phyloP scores from a whole-genome alignment of 92 coral and sea anemone species.

The Ricordea florida region DNA sequence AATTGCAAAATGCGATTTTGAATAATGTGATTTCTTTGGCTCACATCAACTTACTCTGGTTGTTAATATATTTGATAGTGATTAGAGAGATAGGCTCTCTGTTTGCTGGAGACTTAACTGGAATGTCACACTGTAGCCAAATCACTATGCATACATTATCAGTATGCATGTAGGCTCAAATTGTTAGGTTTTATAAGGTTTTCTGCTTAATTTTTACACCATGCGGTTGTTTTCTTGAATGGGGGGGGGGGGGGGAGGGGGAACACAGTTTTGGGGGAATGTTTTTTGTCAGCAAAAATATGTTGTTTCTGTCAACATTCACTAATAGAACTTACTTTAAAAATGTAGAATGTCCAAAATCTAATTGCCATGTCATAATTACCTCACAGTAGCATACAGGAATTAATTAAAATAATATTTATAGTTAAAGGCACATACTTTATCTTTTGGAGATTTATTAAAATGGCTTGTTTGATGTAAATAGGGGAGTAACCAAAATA shows the following conservation, averaged over 20 bases:
- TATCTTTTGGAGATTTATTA: too few species aligned
- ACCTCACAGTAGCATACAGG: too few species aligned
- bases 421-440: too few species aligned
- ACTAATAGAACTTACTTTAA: too few species aligned
- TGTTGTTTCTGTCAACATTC: conserved; percentile 12
- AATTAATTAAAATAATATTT: too few species aligned
- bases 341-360: too few species aligned
- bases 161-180: not conserved
- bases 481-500: too few species aligned
- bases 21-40: too few species aligned
- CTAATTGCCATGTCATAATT: too few species aligned
- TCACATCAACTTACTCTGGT: not conserved
- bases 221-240: not conserved
- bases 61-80: not conserved
- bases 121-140: not conserved
- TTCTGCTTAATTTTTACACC: not conserved
- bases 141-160: not conserved
- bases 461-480: too few species aligned
- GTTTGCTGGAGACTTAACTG: conserved; percentile 17
- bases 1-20: too few species aligned
- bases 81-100: not conserved
- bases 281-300: not conserved
- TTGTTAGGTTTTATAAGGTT: not conserved
- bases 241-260: too few species aligned
- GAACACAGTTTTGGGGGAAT: not conserved